Evolutionary conservation across 2,797 vertebrate genomes (phyloP).

Genomic region (Tarsius wallacei): DNA sequence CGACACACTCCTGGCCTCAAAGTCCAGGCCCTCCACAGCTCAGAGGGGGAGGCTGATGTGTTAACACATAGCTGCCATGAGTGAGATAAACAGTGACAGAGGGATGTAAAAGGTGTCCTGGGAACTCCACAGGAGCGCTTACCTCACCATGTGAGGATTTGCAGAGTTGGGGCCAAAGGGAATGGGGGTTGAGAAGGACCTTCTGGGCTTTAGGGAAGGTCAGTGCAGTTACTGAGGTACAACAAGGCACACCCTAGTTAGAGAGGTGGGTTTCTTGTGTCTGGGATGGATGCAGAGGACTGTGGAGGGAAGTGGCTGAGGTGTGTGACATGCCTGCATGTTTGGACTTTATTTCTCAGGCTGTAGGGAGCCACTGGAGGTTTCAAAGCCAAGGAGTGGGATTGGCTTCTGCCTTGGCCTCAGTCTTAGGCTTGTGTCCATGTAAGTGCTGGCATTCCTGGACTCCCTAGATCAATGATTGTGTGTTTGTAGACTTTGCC

Average conservation of each 20-base stretch:
- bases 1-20: not conserved
- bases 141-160: not conserved
- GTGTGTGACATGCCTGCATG: not conserved
- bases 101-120: not conserved
- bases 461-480: not conserved
- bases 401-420: not conserved
- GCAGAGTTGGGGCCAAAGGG: not conserved
- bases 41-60: not conserved
- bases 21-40: not conserved
- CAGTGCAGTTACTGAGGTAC: not conserved
- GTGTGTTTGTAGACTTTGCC: not conserved
- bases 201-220: not conserved
- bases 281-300: not conserved
- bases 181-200: not conserved
- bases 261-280: not conserved
- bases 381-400: not conserved
- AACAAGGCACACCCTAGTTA: not conserved
- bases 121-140: not conserved
- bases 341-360: not conserved
- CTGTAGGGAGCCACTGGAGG: not conserved
- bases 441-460: not conserved
- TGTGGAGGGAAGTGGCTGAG: not conserved
- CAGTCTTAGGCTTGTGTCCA: rapidly evolving
- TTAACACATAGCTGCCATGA: not conserved
- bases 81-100: not conserved